Evolutionary conservation across 2,797 vertebrate genomes (phyloP).

Genomic region (Chiroxiphia lanceolata): DNA sequence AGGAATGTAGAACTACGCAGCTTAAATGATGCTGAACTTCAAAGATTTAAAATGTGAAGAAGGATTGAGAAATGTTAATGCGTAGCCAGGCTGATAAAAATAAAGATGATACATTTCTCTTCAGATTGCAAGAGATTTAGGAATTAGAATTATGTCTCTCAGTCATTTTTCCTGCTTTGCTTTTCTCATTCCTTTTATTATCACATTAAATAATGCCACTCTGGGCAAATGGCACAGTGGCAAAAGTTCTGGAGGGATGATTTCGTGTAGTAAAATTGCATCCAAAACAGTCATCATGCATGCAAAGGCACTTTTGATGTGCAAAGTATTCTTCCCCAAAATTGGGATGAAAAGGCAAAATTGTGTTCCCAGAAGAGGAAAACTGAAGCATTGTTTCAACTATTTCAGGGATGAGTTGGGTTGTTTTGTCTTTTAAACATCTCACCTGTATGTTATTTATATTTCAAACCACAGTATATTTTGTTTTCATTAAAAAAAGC

Average conservation of each 20-base stretch:
- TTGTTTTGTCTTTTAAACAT: neutral
- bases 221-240: neutral
- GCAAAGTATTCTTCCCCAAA: neutral
- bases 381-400: neutral
- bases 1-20: conserved; percentile 27
- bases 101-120: neutral
- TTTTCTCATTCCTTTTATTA: neutral
- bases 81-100: neutral
- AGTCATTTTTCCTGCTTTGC: neutral
- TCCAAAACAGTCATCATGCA: neutral
- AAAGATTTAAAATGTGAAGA: conserved; percentile 62
- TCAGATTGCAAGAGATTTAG: neutral
- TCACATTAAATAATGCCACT: neutral
- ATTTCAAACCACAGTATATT: neutral
- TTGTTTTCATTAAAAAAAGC: neutral
- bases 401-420: neutral
- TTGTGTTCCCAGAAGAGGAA: neutral
- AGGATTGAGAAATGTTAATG: conserved; percentile 23
- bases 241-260: neutral
- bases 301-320: neutral
- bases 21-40: conserved; percentile 43
- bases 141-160: neutral
- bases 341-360: neutral
- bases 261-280: neutral
- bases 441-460: neutral